Base-by-base conservation (phyloP, 2,113 vertebrate species). In the Pterocles orientalis region DNA sequence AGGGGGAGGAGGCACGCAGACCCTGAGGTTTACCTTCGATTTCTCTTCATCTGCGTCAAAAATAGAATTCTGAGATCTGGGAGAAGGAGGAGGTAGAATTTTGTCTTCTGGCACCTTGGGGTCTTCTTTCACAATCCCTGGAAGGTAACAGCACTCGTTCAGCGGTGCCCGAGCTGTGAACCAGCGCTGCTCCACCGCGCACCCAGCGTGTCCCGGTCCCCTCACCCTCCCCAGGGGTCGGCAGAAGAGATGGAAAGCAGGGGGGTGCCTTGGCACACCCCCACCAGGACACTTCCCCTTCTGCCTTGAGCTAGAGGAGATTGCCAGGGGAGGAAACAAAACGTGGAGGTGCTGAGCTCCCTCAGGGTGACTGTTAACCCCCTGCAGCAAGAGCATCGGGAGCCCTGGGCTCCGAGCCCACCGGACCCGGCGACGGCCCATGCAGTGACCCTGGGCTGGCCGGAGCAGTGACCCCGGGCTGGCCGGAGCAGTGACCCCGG, bases 1-100 rank as follows among this genome's bases (percentile, higher is more conserved):
- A 34, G 33, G 5, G 15, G 18, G 26, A 23, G 5, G 2, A 24
- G 41, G 43, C 41, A 65, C 3, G 25, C 62, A 82, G 66, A 25
- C 10, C 14, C 5, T 14, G 5, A n/a, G 39, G 36, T 72, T 97
- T 94, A 98, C 99, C 98, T 98, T 98, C n/a, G 99, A 98, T 92
- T 99, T 99, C 58, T 99, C 99, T 90, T 99, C 98, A 80, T 99
- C 98, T 23, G 71, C 96, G 95, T 99, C 99, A 95, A 99, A 99
- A 84, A 99, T 97, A 25, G 99, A 99, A 39, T 98, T 98, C 68
- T 97, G 97, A 61, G 97, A 91, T 98, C 99, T 98, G 2, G 98
- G 98, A 50, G 98, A 98, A 47, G 98, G 98, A 14, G 99, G 99
- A 20, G 98, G 98, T 96, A 99, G 98, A 91, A 98, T 98, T 53